Base-by-base conservation (phyloP, 2,113 vertebrate species). In the Actenoides hombroni region DNA sequence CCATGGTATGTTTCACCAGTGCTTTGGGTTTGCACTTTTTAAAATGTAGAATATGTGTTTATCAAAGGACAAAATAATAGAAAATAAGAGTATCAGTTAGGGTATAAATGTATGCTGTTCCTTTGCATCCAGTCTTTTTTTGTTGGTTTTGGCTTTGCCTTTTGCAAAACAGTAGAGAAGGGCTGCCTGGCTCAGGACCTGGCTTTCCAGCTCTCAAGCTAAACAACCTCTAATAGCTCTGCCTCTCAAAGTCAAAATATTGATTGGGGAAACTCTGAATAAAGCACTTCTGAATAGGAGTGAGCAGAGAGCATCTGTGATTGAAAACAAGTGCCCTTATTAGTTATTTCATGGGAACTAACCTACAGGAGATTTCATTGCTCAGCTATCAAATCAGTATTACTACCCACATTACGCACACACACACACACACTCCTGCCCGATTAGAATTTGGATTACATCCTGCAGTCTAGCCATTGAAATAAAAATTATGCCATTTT, bases 231-330 rank as follows among this genome's bases (percentile, higher is more conserved):
- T 96, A 95, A 97, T 96, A 96, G 83, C 68, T 92, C 79, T 96
- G 90, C 90, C 85, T 96, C 92, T 96, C 90, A 95, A 94, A 96
- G 92, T 96, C 94, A 94, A 96, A 96, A 95, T 96, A 97, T 96
- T 97, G 95, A 97, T 93, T 97, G 92, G 53, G 83, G 76, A 92
- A 96, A 96, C 73, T 94, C 92, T 96, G 92, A 96, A 96, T 94
- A 90, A 92, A 95, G 56, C 92, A 76, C 93, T 97, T 96, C 92
- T 92, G 73, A 92, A 88, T 33, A 95, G 88, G 83, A 86, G 82
- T 90, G 92, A 93, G 73, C 70, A 84, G 86, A 96, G 83, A 92
- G 83, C 92, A 86, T 96, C 76, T 90, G 76, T 96, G 96, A 96
- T 94, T 96, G 96, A 95, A 96, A 96, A 96, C 95, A 96, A 97